phyloP scores from a whole-genome alignment of 1,140 invertebrate genomes.

The Ericerus pela region DNA sequence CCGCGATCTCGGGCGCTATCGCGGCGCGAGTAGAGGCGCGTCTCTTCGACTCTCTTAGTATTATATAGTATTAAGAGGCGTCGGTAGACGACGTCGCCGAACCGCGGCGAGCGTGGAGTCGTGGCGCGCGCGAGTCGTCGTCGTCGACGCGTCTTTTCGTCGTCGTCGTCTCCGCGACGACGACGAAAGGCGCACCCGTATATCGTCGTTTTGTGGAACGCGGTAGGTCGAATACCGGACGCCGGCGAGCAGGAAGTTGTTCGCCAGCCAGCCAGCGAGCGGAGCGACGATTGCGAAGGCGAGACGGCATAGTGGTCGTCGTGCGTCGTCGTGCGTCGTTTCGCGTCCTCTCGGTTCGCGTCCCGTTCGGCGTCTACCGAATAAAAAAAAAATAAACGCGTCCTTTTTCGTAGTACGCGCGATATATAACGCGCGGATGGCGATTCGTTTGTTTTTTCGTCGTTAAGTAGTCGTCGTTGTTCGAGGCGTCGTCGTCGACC shows the following conservation, averaged over 20 bases:
- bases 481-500: neutral
- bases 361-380: neutral
- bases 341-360: neutral
- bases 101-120: neutral
- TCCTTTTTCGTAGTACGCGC: neutral
- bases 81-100: neutral
- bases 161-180: too few species aligned
- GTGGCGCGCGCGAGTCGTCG: too few species aligned
- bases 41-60: too few species aligned
- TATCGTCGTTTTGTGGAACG: too few species aligned
- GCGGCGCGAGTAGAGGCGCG: neutral
- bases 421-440: neutral
- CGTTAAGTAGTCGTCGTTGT: neutral
- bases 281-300: too few species aligned
- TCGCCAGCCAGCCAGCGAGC: too few species aligned
- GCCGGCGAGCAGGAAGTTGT: too few species aligned
- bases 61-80: too few species aligned
- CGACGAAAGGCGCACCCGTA: too few species aligned
- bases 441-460: neutral
- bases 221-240: too few species aligned
- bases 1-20: neutral
- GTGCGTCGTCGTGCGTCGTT: neutral
- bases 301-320: too few species aligned
- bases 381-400: neutral
- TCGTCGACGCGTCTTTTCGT: conserved; percentile 43